These are phyloP conservation scores for Phania funesta DNA, from an alignment of 2,888 invertebrate species.

Conservation along the genomic window DNA sequence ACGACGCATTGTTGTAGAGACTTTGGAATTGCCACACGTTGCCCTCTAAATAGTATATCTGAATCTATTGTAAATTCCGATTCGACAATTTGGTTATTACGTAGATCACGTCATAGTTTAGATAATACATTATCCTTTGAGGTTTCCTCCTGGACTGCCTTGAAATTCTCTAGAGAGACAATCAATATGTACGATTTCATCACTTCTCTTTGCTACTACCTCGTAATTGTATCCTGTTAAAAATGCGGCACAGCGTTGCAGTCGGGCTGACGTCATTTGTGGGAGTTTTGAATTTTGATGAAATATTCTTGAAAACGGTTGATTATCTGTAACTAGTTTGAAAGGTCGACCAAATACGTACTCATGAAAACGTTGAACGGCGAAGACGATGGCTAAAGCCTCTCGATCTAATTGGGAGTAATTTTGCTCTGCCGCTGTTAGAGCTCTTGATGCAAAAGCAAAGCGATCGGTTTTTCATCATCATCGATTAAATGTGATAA, in stretches of 20 bases:
- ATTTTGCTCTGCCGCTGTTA: slow-evolving; percentile 22
- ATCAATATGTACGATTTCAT: not conserved
- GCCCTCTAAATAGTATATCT: not conserved
- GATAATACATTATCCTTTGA: not conserved
- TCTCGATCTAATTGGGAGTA: not conserved
- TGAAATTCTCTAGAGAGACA: not conserved
- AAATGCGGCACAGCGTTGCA: not conserved
- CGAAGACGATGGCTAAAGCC: slow-evolving; percentile 44
- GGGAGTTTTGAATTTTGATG: not conserved
- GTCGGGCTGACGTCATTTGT: not conserved
- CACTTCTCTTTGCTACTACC: slow-evolving; percentile 34
- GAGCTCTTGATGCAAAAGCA: not conserved
- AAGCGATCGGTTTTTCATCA: slow-evolving; percentile 1
- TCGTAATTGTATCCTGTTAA: slow-evolving; percentile 21
- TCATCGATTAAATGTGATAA: slow-evolving; percentile 40
- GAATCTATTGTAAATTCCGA: slow-evolving; percentile 11
- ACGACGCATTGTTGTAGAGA: not conserved
- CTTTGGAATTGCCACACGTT: not conserved
- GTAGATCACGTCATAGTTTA: not conserved
- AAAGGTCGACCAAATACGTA: slow-evolving; percentile 50
- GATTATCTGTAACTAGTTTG: slow-evolving; percentile 55
- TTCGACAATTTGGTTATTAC: not conserved
- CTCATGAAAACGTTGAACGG: slow-evolving; percentile 32
- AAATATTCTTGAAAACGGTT: not conserved
- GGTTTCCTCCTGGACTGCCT: not conserved